These are phyloP conservation scores for Hirtodrosophila trivittata DNA, from an alignment of 2,888 invertebrate genomes.

Conservation along the genomic window DNA sequence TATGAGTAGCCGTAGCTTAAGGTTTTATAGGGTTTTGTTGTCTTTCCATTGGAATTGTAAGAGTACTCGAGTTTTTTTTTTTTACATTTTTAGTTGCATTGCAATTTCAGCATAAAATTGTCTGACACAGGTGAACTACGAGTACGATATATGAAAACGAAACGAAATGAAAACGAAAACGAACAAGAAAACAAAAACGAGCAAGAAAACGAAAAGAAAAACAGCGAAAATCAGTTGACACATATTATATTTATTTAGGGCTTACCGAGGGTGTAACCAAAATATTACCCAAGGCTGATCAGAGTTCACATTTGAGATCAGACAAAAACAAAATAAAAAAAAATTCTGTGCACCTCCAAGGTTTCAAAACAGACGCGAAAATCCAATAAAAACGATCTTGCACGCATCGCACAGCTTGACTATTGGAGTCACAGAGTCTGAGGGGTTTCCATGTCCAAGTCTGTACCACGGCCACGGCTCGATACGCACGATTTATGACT, in stretches of 20 bases:
- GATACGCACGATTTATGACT: conserved; percentile 46
- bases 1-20: conserved; percentile 20
- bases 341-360: conserved; percentile 21
- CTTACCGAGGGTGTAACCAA: conserved; percentile 13
- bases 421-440: conserved; percentile 4
- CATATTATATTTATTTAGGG: conserved; percentile 40
- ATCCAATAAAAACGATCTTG: too few species aligned
- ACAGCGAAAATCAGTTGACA: conserved; percentile 54
- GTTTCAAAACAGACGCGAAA: conserved; percentile 5
- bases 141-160: conserved; percentile 33
- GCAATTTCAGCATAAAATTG: conserved; percentile 72
- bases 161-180: conserved; percentile 31
- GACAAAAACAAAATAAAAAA: too few species aligned
- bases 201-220: conserved; percentile 36
- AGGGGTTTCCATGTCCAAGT: neutral
- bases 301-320: conserved; percentile 1
- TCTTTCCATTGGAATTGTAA: neutral
- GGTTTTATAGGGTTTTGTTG: conserved; percentile 36
- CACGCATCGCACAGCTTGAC: neutral
- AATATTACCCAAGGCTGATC: conserved; percentile 28
- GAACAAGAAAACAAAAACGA: conserved; percentile 31
- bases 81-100: conserved; percentile 41
- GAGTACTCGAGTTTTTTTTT: too few species aligned
- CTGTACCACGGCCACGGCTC: conserved; percentile 31
- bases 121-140: conserved; percentile 58